Evolutionary conservation across 1,140 invertebrate genomes (phyloP).

Genomic region (Ceratina calcarata): DNA sequence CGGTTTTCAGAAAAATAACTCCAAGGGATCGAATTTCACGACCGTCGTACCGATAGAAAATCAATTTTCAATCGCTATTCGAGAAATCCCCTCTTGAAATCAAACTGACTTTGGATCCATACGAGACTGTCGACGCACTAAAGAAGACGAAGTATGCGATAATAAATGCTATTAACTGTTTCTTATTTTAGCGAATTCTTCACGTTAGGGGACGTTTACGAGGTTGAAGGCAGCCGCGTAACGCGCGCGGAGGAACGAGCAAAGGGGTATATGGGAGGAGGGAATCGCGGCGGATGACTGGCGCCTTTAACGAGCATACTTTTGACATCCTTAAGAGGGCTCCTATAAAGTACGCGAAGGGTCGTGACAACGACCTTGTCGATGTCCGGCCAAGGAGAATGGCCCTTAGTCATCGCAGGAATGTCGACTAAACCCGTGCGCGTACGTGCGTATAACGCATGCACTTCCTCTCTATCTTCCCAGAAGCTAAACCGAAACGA

Average conservation of each 20-base stretch:
- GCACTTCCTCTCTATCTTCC: constrained; percentile 52
- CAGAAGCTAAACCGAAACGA: constrained; percentile 31
- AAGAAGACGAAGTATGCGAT: no score
- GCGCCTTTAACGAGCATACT: constrained; percentile 62
- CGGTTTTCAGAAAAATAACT: constrained; percentile 47
- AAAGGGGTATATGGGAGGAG: background rate
- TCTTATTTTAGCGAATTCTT: constrained; percentile 25
- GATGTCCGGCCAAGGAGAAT: constrained; percentile 39
- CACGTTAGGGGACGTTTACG: constrained; percentile 48
- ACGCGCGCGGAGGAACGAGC: background rate
- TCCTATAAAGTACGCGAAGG: constrained; percentile 51
- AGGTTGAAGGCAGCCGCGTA: constrained; percentile 5
- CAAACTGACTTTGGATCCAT: constrained; percentile 22
- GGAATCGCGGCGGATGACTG: constrained; percentile 34
- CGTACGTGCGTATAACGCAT: background rate
- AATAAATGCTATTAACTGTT: no score
- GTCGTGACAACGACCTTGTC: constrained; percentile 66
- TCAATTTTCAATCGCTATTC: no score
- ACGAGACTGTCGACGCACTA: no score
- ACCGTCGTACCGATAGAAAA: no score
- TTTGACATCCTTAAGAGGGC: constrained; percentile 56
- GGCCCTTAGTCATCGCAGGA: constrained; percentile 67
- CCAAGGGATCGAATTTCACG: constrained; percentile 10
- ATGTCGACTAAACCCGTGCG: constrained; percentile 51
- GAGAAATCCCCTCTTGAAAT: no score